Evolutionary conservation across 2,888 invertebrate genomes (phyloP).

Genomic region (Platycnemis pennipes): DNA sequence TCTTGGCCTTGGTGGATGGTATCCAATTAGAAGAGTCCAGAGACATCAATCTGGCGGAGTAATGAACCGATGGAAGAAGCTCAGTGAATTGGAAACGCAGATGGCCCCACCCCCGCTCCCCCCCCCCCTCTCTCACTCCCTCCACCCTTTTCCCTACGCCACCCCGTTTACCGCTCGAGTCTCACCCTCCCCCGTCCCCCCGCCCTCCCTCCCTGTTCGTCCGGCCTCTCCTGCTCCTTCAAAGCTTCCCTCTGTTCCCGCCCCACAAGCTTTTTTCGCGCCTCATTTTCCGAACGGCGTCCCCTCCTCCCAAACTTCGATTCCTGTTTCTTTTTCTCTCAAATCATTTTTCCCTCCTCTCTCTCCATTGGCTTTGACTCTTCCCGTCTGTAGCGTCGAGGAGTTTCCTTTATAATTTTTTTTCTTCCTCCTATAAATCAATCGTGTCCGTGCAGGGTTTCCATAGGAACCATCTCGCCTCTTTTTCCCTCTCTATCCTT

Average conservation of each 20-base stretch:
- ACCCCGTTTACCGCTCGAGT: too few species aligned
- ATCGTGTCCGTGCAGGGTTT: not conserved
- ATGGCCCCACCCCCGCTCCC: not conserved
- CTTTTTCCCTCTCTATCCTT: too few species aligned
- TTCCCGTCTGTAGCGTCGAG: not conserved
- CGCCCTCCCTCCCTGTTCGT: not conserved
- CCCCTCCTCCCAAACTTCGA: not conserved
- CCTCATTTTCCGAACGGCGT: not conserved
- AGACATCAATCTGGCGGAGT: slow-evolving; percentile 60
- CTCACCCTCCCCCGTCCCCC: not conserved
- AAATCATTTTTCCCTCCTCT: not conserved
- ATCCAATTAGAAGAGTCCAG: slow-evolving; percentile 66
- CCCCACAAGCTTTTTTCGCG: not conserved
- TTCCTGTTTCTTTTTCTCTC: not conserved
- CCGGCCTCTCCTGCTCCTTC: not conserved
- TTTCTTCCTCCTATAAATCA: not conserved
- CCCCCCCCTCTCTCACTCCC: not conserved
- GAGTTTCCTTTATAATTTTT: not conserved
- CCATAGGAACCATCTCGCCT: not conserved
- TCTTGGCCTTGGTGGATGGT: slow-evolving; percentile 43
- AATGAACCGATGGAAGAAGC: slow-evolving; percentile 64
- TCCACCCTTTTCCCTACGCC: not conserved
- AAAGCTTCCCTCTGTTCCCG: slow-evolving; percentile 45
- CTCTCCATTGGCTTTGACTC: not conserved
- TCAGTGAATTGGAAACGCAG: slow-evolving; percentile 41